phyloP scores from a whole-genome alignment of 2,797 vertebrate species.

The Acanthurus tractus region DNA sequence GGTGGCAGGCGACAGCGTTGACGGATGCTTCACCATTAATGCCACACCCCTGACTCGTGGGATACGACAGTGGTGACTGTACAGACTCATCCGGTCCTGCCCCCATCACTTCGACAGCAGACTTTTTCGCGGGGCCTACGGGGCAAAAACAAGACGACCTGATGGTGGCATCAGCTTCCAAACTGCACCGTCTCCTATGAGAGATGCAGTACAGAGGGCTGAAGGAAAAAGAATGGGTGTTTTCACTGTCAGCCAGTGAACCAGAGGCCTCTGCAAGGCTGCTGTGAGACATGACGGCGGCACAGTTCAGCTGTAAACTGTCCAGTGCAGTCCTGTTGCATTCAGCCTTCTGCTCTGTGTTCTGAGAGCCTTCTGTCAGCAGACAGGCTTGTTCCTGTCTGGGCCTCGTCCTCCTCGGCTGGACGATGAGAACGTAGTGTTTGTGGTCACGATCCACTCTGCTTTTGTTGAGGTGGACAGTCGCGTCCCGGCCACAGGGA shows the following conservation, averaged over 20 bases:
- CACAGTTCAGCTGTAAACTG: constrained; percentile 25
- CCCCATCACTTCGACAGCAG: constrained; percentile 48
- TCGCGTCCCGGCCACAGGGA: constrained; percentile 86
- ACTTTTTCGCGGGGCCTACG: constrained; percentile 45
- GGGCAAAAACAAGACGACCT: constrained; percentile 55
- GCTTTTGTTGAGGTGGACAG: constrained; percentile 89
- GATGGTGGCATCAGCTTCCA: constrained; percentile 68
- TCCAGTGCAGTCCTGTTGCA: constrained; percentile 37
- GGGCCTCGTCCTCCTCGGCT: constrained; percentile 66
- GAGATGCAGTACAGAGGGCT: constrained; percentile 56
- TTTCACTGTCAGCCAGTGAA: background rate
- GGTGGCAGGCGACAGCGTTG: background rate
- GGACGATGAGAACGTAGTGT: constrained; percentile 63
- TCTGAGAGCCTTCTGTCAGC: constrained; percentile 1
- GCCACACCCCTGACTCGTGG: constrained; percentile 43
- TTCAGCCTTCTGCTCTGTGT: constrained; percentile 41
- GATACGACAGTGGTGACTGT: constrained; percentile 41
- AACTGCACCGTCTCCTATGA: constrained; percentile 74
- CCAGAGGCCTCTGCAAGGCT: background rate
- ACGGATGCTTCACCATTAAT: constrained; percentile 35
- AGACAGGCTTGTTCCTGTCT: background rate
- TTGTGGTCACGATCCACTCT: constrained; percentile 82
- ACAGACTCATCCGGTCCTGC: constrained; percentile 47
- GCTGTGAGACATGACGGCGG: constrained; percentile 23
- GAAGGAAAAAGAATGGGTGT: constrained; percentile 12